Conservation (phyloP, 2,797 vertebrate species). For the Agapornis canus region DNA sequence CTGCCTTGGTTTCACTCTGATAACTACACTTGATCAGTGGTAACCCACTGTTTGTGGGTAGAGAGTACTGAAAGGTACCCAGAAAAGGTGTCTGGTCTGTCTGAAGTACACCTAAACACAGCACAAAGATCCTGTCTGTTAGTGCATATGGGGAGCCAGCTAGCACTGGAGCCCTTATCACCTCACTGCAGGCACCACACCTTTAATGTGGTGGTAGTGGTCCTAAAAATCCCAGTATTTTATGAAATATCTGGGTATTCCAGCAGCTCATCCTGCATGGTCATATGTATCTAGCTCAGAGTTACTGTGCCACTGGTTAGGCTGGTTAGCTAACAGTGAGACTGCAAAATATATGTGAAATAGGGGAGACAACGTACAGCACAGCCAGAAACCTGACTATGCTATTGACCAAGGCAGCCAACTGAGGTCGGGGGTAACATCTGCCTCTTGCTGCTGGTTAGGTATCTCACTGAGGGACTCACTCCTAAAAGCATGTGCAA, state of each 20-base stretch:
- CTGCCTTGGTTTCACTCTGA: neutral
- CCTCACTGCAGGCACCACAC: neutral
- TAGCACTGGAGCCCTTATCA: rapidly evolving
- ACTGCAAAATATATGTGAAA: neutral
- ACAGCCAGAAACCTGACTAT: neutral
- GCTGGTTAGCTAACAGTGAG: neutral
- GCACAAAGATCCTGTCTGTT: neutral
- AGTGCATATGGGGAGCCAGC: rapidly evolving
- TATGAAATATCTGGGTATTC: rapidly evolving
- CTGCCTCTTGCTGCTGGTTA: neutral
- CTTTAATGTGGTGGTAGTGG: rapidly evolving
- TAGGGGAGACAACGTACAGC: rapidly evolving
- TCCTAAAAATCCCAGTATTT: neutral
- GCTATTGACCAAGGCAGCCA: neutral
- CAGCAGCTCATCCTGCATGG: neutral
- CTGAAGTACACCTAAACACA: neutral
- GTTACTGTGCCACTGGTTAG: neutral
- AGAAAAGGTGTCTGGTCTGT: neutral
- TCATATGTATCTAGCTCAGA: neutral
- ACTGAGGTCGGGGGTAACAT: neutral
- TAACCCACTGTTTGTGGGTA: too few relatives aligned
- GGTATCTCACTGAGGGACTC: neutral
- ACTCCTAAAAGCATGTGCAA: neutral
- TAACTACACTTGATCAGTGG: too few relatives aligned
- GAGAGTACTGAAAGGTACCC: neutral